Conservation (phyloP, 2,113 vertebrate genomes). For the Nymphicus hollandicus region DNA sequence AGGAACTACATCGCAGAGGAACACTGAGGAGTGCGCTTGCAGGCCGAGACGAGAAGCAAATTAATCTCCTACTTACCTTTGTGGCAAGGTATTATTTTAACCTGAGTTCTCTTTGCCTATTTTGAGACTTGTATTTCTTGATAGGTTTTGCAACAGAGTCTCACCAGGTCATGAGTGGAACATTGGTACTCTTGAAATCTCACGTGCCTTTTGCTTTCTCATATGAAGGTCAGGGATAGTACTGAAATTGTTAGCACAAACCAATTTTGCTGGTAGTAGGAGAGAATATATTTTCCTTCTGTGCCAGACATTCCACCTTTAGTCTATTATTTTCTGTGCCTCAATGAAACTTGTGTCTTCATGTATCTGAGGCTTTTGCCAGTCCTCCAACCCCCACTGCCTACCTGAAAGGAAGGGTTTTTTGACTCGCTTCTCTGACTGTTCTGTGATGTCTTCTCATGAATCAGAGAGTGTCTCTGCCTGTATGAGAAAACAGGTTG, state of each 20-base stretch:
- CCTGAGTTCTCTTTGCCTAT: not conserved
- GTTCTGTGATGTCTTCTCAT: not conserved
- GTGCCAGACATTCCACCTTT: not conserved
- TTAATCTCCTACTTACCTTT: constrained; percentile 85
- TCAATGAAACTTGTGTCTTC: not conserved
- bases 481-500: not conserved
- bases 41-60: constrained; percentile 87
- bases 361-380: not conserved
- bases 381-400: not conserved
- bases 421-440: not conserved
- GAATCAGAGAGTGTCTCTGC: not conserved
- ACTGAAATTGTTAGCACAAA: not conserved
- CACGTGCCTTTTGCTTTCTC: not conserved
- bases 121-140: not conserved
- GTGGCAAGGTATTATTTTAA: constrained; percentile 82
- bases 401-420: not conserved
- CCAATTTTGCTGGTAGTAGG: not conserved
- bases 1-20: constrained; percentile 91
- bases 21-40: constrained; percentile 93
- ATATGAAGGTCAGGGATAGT: not conserved
- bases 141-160: not conserved
- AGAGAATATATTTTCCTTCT: not conserved
- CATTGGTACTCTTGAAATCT: not conserved
- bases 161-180: fast-evolving
- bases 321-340: not conserved